Evolutionary conservation across 2,888 invertebrate genomes (phyloP), one percentile per base, ranked within the genome.

Genomic region (Phaedon cochleariae): DNA sequence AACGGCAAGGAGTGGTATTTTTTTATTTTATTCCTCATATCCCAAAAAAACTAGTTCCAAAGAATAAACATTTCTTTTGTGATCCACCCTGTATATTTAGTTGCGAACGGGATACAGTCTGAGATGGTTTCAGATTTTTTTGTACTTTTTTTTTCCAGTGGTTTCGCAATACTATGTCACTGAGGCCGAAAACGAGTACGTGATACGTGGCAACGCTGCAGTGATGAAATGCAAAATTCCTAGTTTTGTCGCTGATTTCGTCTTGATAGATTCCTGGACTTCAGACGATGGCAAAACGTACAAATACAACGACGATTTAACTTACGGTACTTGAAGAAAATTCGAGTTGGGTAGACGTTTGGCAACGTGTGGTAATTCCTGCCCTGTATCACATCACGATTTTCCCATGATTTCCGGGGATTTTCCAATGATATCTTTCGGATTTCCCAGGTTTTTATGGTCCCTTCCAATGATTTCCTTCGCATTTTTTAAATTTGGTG

Each of bases 221-320:
- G 92, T 96, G 78, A 91, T 96, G 86, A 94, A 92, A 85, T 97
- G 96, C 89, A 93, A 94, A 89, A 94, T 96, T 77, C 96, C 96
- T 71, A 93, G 93, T 81, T 96, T 95, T 86, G 95, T 96, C 76
- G 93, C 94, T 74, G 96, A 96, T 87, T 96, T 95, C 85, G 93
- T 97, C 76, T 88, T 89, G 79, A 90, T 96, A 78, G 93, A 93
- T 83, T 87, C 92, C 72, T 95, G 95, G 95, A 85, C 92, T 79
- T 91, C 92, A 83, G 90, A 92, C 73, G 90, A 92, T 78, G 92
- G 90, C 76, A 86, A 88, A 80, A 86, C 87, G 86, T 84, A 88
- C 86, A 78, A 76, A 73, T 85, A 87, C 81, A 87, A 87, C 79
- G 88, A 88, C 84, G 85, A 87, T 73, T 85, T 85, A 75, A 60